These are phyloP conservation scores for Minunthozetes semirufus DNA, from an alignment of 2,888 invertebrate species.

Conservation along the genomic window DNA sequence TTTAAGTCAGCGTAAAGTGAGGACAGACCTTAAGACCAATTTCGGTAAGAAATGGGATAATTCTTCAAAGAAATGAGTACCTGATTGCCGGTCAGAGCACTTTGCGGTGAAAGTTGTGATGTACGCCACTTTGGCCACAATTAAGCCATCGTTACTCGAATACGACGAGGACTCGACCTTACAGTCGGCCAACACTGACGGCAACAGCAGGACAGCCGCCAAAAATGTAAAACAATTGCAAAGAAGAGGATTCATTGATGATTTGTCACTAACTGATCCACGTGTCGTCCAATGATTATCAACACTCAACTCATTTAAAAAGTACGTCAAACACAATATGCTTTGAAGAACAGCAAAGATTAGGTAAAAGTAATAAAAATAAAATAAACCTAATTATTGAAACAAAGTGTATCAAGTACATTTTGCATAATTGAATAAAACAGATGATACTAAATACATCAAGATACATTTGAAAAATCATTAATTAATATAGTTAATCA, in stretches of 20 bases:
- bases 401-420: too few relatives aligned
- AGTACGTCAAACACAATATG: too few relatives aligned
- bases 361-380: too few relatives aligned
- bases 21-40: constrained; percentile 52
- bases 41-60: constrained; percentile 42
- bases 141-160: constrained; percentile 84
- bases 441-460: too few relatives aligned
- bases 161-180: constrained; percentile 53
- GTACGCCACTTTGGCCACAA: constrained; percentile 81
- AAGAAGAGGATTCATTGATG: background rate
- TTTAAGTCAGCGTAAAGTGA: constrained; percentile 80
- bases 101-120: constrained; percentile 80
- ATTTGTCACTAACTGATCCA: background rate
- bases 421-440: too few relatives aligned
- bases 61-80: constrained; percentile 48
- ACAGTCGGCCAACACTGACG: background rate
- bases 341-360: too few relatives aligned
- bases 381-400: too few relatives aligned
- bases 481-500: too few relatives aligned
- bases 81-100: constrained; percentile 54
- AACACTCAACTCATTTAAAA: too few relatives aligned
- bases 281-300: background rate
- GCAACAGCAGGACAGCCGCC: background rate
- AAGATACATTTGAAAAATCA: too few relatives aligned
- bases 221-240: background rate